phyloP scores from a whole-genome alignment of 2,888 invertebrate species.

The Coecobrya sp. region DNA sequence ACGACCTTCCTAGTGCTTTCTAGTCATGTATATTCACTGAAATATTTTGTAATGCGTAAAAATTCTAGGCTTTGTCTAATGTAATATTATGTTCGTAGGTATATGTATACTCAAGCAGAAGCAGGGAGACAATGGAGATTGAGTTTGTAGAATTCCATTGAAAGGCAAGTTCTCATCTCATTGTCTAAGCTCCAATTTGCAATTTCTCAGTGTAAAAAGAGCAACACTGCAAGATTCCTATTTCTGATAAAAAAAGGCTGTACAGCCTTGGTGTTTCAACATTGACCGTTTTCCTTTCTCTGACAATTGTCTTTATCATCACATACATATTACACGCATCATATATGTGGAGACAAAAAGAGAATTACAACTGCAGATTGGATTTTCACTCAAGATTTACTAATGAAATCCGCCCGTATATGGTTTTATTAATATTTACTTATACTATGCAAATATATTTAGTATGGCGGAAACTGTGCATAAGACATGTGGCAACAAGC shows the following conservation, averaged over 20 bases:
- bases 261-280: neutral
- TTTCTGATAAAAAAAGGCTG: neutral
- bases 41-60: neutral
- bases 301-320: slow-evolving; percentile 1
- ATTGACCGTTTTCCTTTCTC: slow-evolving; percentile 3
- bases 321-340: neutral
- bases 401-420: slow-evolving; percentile 53
- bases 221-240: neutral
- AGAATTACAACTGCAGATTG: slow-evolving; percentile 68
- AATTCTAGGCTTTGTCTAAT: neutral
- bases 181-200: slow-evolving; percentile 4
- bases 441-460: neutral
- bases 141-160: slow-evolving; percentile 8
- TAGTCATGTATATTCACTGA: neutral
- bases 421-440: neutral
- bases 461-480: neutral
- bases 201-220: neutral
- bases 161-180: neutral
- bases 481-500: too few relatives aligned
- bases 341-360: slow-evolving; percentile 56
- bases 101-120: neutral
- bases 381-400: slow-evolving; percentile 58
- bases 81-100: neutral
- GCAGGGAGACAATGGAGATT: neutral
- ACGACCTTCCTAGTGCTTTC: neutral